Base-by-base conservation (phyloP, 2,888 invertebrate species). In the Philereme transversata region DNA sequence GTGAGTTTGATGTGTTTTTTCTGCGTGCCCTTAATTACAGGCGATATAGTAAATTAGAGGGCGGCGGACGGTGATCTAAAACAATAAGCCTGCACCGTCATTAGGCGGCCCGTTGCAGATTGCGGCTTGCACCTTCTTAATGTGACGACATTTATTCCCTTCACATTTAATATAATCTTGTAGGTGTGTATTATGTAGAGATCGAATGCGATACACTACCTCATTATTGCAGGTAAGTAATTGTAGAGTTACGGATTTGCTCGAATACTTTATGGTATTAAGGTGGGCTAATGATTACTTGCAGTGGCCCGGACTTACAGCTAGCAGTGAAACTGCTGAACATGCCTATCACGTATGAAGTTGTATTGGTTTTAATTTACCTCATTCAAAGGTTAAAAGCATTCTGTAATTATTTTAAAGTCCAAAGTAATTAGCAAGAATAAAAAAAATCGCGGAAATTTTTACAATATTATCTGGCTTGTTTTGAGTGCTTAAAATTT, bases 11-110 rank as follows among this genome's bases (percentile, higher is more conserved):
- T 82, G 76, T 77, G 78, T 79, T 86, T 87, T 85, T 82, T 84
- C 78, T 78, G 77, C 75, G 71, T 65, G 71, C 63, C 78, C 82
- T 84, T 90, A 90, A 91, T 92, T 86, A 88, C 80, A 83, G 84
- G 82, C 83, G 82, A 86, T 84, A 77, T 77, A 82, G 77, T 79
- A 76, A 85, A 90, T 91, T 88, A 90, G 82, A 88, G 86, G 86
- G 89, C 88, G 89, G 91, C 79, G 73, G 82, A 90, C 79, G 75
- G 82, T 83, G 83, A 86, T 90, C 85, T 90, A 90, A 91, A 92
- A 92, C 91, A 91, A 92, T 92, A 87, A 87, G 74, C 84, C 77
- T 74, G 80, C 79, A 75, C 86, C 76, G 84, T 87, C 87, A 90
- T 90, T 88, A 90, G 84, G 66, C 67, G 74, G 68, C 62, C 75